Conservation (phyloP, 2,797 vertebrate genomes). For the Danionella dracula region DNA sequence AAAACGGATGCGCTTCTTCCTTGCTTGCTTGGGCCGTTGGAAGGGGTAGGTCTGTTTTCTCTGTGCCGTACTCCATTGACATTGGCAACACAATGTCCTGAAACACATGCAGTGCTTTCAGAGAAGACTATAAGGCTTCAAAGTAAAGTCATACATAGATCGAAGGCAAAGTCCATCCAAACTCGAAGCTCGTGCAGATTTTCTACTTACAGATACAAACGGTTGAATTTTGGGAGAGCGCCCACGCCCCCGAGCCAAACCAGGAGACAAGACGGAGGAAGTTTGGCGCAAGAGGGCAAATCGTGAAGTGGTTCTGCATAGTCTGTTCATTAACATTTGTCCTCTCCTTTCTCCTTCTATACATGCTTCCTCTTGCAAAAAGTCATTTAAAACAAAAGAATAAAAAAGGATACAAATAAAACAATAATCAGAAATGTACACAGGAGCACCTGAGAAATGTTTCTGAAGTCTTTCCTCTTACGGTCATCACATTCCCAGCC, state of each 20-base stretch:
- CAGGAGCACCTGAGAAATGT: constrained; percentile 93
- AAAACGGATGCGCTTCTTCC: constrained; percentile 5
- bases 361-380: constrained; percentile 64
- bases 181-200: constrained; percentile 47
- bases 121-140: constrained; percentile 69
- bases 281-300: constrained; percentile 29
- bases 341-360: constrained; percentile 51
- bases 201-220: constrained; percentile 34
- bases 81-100: constrained; percentile 34
- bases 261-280: constrained; percentile 26
- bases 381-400: constrained; percentile 45
- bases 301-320: constrained; percentile 75
- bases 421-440: constrained; percentile 62
- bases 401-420: constrained; percentile 48
- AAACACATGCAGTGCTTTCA: constrained; percentile 49
- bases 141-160: constrained; percentile 51
- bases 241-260: constrained; percentile 33
- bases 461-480: constrained; percentile 74
- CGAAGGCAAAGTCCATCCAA: constrained; percentile 56
- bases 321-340: constrained; percentile 63
- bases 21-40: background rate
- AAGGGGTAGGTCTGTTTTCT: constrained; percentile 9
- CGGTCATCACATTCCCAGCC: constrained; percentile 71
- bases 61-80: constrained; percentile 33
- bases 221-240: constrained; percentile 17